phyloP scores from a whole-genome alignment of 1,140 invertebrate genomes.

The Heliothis subflexa region DNA sequence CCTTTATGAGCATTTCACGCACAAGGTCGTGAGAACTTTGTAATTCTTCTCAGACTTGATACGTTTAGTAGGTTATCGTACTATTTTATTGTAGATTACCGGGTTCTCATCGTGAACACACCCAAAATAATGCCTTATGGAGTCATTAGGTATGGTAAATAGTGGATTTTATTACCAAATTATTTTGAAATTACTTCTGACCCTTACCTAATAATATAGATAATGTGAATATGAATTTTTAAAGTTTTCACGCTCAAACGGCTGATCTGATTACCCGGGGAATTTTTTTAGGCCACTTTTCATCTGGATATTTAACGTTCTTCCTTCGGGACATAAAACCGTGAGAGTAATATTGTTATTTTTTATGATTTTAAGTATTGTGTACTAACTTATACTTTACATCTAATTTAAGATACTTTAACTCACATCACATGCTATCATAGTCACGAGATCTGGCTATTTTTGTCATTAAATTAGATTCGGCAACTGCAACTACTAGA shows the following conservation, averaged over 20 bases:
- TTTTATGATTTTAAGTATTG: too few relatives aligned
- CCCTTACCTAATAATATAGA: too few relatives aligned
- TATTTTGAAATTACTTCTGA: too few relatives aligned
- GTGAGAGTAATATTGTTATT: too few relatives aligned
- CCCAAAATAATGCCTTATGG: too few relatives aligned
- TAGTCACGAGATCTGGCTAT: constrained; percentile 9
- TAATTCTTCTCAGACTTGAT: not conserved
- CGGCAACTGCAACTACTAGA: constrained; percentile 10
- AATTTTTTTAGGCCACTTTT: too few relatives aligned
- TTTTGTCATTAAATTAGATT: constrained; percentile 12
- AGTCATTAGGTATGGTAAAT: not conserved
- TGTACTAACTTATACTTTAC: too few relatives aligned
- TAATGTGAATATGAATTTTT: too few relatives aligned
- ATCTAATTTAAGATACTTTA: not conserved
- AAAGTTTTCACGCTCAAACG: too few relatives aligned
- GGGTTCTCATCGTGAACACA: not conserved
- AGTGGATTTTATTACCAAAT: not conserved
- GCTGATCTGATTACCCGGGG: too few relatives aligned
- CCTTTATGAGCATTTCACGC: constrained; percentile 4
- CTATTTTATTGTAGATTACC: constrained; percentile 14
- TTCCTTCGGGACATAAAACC: too few relatives aligned
- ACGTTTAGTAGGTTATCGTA: constrained; percentile 17
- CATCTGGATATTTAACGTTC: too few relatives aligned
- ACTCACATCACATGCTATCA: constrained; percentile 1
- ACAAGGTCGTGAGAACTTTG: constrained; percentile 17